Conservation (phyloP, 1,140 invertebrate genomes). For the Idris sp. region DNA sequence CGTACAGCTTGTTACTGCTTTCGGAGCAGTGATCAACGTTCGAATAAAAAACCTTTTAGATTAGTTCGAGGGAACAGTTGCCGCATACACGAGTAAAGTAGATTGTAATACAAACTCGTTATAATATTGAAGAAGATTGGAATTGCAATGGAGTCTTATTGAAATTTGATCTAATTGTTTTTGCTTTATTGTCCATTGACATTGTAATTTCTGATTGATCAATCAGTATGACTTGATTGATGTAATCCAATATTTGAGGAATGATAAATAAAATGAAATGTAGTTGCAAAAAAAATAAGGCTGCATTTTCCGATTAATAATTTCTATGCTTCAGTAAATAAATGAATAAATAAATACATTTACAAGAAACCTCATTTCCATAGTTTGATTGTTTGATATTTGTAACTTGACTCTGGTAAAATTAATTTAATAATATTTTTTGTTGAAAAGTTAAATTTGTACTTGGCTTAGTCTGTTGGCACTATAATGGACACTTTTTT, state of each 20-base stretch:
- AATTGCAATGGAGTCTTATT: conserved; percentile 28
- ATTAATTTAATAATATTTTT: no score
- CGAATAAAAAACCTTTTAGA: conserved; percentile 35
- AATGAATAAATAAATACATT: no score
- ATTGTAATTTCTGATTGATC: conserved; percentile 25
- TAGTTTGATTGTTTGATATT: no score
- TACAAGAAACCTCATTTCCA: no score
- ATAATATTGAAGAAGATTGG: conserved; percentile 37
- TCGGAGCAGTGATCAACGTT: conserved; percentile 25
- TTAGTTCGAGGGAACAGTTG: conserved; percentile 33
- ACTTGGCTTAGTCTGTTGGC: no score
- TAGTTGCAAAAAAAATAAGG: background rate
- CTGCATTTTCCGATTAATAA: no score
- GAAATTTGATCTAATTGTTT: conserved; percentile 43
- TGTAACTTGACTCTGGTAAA: no score
- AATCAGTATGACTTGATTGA: conserved; percentile 12
- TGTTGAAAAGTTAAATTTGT: no score
- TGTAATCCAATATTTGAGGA: background rate
- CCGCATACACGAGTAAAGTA: conserved; percentile 36
- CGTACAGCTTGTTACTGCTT: conserved; percentile 48
- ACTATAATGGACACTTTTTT: no score
- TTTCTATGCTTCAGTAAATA: no score
- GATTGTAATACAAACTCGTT: conserved; percentile 41
- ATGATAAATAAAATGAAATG: background rate
- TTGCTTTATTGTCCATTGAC: conserved; percentile 21